phyloP scores from a whole-genome alignment of 2,888 invertebrate species.

The Ennomos erosarius region DNA sequence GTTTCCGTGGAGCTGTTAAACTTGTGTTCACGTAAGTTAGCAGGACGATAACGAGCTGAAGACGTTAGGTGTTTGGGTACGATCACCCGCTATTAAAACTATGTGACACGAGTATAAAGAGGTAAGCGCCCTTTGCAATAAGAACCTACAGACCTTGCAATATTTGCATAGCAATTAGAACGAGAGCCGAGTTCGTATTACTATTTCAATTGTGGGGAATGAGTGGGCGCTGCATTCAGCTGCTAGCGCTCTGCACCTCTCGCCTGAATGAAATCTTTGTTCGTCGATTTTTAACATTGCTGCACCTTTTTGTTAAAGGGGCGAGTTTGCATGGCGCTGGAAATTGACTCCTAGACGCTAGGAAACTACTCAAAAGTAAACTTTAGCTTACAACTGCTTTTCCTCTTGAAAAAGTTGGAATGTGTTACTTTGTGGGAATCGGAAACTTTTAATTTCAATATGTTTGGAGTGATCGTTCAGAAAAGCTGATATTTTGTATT shows the following conservation, averaged over 20 bases:
- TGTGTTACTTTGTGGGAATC: constrained; percentile 11
- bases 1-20: constrained; percentile 21
- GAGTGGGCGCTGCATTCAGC: constrained; percentile 52
- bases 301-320: constrained; percentile 40
- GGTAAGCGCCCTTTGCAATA: constrained; percentile 24
- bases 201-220: constrained; percentile 77
- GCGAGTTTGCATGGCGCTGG: constrained; percentile 52
- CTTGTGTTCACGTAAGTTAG: constrained; percentile 25
- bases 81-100: not conserved
- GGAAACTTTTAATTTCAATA: constrained; percentile 3
- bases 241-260: constrained; percentile 52
- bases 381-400: constrained; percentile 30
- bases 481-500: too few relatives aligned
- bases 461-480: too few relatives aligned
- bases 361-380: constrained; percentile 32
- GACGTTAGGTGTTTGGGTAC: constrained; percentile 4
- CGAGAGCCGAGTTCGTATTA: constrained; percentile 63
- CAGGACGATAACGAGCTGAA: constrained; percentile 23
- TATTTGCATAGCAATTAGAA: constrained; percentile 78
- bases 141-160: constrained; percentile 46
- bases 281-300: constrained; percentile 60
- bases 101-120: not conserved
- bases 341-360: constrained; percentile 55
- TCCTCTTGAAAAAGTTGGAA: constrained; percentile 6
- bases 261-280: constrained; percentile 53